Evolutionary conservation across 2,797 vertebrate genomes (phyloP).

Genomic region (Ibycter americanus): DNA sequence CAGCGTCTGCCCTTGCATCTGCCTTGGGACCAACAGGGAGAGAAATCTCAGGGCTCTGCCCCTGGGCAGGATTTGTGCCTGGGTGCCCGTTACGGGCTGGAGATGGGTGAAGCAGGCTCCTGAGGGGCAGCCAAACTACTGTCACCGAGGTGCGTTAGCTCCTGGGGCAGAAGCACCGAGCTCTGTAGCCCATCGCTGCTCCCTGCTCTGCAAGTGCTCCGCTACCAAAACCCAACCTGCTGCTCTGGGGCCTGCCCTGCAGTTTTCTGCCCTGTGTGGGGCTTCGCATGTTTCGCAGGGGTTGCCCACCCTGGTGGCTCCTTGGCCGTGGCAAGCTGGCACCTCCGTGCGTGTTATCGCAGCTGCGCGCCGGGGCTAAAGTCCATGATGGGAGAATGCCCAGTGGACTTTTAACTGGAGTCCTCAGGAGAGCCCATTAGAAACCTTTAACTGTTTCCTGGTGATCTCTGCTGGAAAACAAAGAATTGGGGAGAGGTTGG

Average conservation of each 20-base stretch:
- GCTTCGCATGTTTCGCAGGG: background rate
- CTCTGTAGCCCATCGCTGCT: fast-evolving
- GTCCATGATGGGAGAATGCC: conserved; percentile 40
- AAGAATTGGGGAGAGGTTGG: background rate
- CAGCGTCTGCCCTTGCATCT: background rate
- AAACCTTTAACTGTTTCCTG: conserved; percentile 31
- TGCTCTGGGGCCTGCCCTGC: background rate
- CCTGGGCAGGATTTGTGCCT: background rate
- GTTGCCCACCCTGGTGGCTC: background rate
- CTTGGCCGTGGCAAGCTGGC: background rate
- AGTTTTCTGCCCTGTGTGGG: background rate
- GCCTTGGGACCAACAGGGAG: background rate
- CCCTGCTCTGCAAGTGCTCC: fast-evolving
- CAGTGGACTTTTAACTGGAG: conserved; percentile 66
- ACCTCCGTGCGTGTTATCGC: background rate
- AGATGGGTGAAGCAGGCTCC: background rate
- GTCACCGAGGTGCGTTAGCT: background rate
- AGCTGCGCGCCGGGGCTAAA: background rate
- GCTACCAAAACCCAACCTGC: background rate
- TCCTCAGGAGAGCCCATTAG: background rate
- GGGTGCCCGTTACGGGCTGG: background rate
- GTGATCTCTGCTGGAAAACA: background rate
- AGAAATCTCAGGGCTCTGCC: background rate
- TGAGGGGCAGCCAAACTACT: background rate
- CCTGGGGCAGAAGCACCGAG: background rate